Percentiles rank a stretch among this genome's conserved stretches.
These are phyloP conservation scores for Pelodiscus sinensis DNA, from an alignment of 2,113 vertebrate genomes.

Conservation along the genomic window DNA sequence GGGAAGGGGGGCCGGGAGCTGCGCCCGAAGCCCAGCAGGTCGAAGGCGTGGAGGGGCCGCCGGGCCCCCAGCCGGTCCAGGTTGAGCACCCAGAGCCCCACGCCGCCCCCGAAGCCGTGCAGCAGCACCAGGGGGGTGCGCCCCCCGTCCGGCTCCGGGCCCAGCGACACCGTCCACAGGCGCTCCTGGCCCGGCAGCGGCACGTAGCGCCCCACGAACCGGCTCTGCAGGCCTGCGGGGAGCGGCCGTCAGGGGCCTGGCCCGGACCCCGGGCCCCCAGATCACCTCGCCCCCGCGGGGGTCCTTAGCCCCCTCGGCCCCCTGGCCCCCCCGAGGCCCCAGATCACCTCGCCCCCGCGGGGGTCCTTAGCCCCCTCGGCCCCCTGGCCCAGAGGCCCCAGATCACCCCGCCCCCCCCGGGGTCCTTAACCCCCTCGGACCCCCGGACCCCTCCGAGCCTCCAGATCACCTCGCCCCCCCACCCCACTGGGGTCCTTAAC, in stretches of 20 bases:
- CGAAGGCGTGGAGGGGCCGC: constrained; percentile 83
- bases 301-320: background rate
- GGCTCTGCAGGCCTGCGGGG: constrained; percentile 86
- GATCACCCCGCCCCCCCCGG: too few species aligned
- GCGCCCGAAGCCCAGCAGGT: constrained; percentile 90
- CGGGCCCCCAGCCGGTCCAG: constrained; percentile 82
- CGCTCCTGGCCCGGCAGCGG: constrained; percentile 85
- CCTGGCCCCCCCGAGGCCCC: background rate
- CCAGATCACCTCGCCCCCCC: too few species aligned
- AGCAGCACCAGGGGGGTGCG: constrained; percentile 90
- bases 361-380: background rate
- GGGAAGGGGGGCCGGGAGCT: constrained; percentile 88
- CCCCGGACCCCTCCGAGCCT: too few species aligned
- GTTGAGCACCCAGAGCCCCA: constrained; percentile 92
- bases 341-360: too few species aligned
- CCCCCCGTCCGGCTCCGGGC: constrained; percentile 69
- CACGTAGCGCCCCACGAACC: constrained; percentile 87
- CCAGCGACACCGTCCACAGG: constrained; percentile 90
- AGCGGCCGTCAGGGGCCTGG: background rate
- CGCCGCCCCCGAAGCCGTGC: constrained; percentile 90
- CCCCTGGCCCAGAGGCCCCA: background rate
- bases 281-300: too few species aligned
- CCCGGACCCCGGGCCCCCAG: background rate
- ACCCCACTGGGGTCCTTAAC: too few species aligned
- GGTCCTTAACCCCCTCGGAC: background rate